Conservation (phyloP, 2,888 invertebrate species). For the Drosophila suboccidentalis region DNA sequence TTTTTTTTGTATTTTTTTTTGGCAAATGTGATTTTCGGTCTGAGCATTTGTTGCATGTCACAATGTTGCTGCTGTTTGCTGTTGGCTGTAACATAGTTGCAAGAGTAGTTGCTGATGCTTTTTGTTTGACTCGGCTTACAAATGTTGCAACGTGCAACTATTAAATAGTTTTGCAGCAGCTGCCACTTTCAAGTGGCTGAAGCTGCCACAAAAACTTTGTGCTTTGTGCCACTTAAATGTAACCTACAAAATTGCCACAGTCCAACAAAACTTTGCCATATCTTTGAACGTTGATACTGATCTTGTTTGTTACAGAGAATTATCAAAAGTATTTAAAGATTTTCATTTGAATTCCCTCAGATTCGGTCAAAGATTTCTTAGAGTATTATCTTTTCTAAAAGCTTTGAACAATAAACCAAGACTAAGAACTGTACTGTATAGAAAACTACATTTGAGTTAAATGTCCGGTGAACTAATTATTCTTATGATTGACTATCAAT, state of each 20-base stretch:
- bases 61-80: slow-evolving; percentile 75
- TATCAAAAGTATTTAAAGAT: slow-evolving; percentile 25
- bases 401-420: background rate
- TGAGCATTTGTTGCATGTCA: slow-evolving; percentile 74
- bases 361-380: background rate
- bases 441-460: background rate
- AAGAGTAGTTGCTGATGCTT: slow-evolving; percentile 40
- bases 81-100: slow-evolving; percentile 65
- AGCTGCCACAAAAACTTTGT: slow-evolving; percentile 55
- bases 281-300: slow-evolving; percentile 23
- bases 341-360: slow-evolving; percentile 7
- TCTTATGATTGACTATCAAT: background rate
- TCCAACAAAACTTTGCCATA: slow-evolving; percentile 35
- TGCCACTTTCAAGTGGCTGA: slow-evolving; percentile 64
- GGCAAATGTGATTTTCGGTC: slow-evolving; percentile 44
- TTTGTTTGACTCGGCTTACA: slow-evolving; percentile 60
- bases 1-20: slow-evolving; percentile 13
- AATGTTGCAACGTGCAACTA: slow-evolving; percentile 76
- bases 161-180: slow-evolving; percentile 73
- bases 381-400: too few relatives aligned
- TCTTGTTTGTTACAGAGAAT: slow-evolving; percentile 19
- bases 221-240: slow-evolving; percentile 66
- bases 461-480: background rate
- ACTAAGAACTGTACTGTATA: background rate
- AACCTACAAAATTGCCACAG: slow-evolving; percentile 25